Evolutionary conservation across 2,888 invertebrate species (phyloP), one percentile per base, ranked within the genome.

Genomic region (Idaea straminata): DNA sequence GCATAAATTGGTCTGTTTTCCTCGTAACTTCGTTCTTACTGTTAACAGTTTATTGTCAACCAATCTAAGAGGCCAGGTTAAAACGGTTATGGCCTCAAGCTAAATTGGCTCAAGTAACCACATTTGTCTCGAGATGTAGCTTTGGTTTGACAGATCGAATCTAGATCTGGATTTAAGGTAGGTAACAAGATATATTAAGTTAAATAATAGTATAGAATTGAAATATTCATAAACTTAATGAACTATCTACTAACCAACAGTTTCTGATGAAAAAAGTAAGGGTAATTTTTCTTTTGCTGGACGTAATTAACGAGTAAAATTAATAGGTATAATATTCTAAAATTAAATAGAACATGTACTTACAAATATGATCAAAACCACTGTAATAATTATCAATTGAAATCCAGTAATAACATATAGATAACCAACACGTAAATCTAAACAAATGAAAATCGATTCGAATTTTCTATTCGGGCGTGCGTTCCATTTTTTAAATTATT

Each of bases 51-150:
- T 68, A 80, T 79, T 77, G 75, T 72, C 74, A 76, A 67, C 74
- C 74, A 75, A 78, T 77, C 69, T 69, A 66, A 83, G 75, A 74
- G 88, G 74, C 84, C 91, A 80, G 70, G 64, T 74, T 72, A 81
- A 64, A 73, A 69, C 89, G 90, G 92, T 72, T 74, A 72, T 70
- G 60, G 76, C 77, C 82, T 78, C 71, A 75, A 73, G 76, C 80
- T 91, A 90, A 92, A 91, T 92, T 92, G 92, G 86, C 85, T 89
- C 83, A 89, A 91, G 90, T 90, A 90, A 88, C 85, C 80, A 80
- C 81, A 78, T 81, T 80, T 81, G 85, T 87, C 88, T 88, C 82
- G 78, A 84, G 86, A 83, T 80, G 80, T 73, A 75, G 78, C 76
- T 80, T 82, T 77, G 73, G 79, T 74, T 83, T 83, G 85, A 84